Conservation (phyloP, 2,888 invertebrate genomes). For the Mycalesis mineus region DNA sequence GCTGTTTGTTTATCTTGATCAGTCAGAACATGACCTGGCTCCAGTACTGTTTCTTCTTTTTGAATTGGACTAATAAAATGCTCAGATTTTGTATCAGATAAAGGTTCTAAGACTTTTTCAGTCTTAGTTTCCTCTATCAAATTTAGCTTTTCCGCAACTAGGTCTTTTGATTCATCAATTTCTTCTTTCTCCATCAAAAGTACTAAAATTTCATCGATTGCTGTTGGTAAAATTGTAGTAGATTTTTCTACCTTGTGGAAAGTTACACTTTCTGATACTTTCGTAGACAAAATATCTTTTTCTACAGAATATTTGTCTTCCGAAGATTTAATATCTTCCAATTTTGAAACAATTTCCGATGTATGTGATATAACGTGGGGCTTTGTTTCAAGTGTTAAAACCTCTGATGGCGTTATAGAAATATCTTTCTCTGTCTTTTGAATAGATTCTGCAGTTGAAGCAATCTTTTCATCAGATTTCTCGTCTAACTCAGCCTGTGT, state of each 20-base stretch:
- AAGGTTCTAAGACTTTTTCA: not conserved
- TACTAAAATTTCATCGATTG: not conserved
- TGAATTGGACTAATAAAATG: not conserved
- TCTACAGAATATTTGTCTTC: not conserved
- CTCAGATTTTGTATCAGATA: not conserved
- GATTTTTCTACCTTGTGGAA: not conserved
- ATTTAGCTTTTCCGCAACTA: not conserved
- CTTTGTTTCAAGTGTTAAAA: not conserved
- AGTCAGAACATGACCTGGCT: not conserved
- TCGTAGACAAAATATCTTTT: not conserved
- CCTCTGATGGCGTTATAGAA: slow-evolving; percentile 10
- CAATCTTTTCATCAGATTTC: not conserved
- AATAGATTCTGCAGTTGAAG: not conserved
- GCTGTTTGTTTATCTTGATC: not conserved
- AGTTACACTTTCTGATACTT: not conserved
- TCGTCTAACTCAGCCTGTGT: slow-evolving; percentile 1
- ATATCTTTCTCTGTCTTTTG: not conserved
- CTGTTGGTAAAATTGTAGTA: not conserved
- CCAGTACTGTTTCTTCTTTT: not conserved
- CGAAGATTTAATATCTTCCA: not conserved
- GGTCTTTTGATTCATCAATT: not conserved
- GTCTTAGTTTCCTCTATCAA: no score
- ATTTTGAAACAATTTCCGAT: not conserved
- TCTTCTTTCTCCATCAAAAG: not conserved
- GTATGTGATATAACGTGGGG: not conserved